Evolutionary conservation across 2,888 invertebrate genomes (phyloP).

Genomic region (Leptogaster cylindrica): DNA sequence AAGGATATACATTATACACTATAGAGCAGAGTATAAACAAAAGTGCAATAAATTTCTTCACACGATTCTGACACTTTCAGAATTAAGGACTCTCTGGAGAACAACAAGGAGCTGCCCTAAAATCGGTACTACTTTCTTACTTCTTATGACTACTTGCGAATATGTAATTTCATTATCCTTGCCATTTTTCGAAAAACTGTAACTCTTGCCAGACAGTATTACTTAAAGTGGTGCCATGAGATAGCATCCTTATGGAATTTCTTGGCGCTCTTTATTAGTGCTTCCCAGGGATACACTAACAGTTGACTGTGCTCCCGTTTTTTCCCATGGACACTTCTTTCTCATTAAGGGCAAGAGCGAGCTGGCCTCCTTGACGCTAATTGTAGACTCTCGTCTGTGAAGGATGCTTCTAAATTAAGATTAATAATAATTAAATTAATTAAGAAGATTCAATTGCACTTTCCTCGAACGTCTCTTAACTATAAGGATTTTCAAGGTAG

Average conservation of each 20-base stretch:
- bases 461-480: not conserved
- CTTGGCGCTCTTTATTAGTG: not conserved
- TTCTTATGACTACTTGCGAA: not conserved
- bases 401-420: not conserved
- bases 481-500: not conserved
- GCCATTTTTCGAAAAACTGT: not conserved
- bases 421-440: constrained; percentile 9
- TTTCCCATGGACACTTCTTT: too few species aligned
- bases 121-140: not conserved
- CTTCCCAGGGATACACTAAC: not conserved
- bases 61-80: not conserved
- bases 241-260: not conserved
- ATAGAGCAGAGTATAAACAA: not conserved
- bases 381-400: not conserved
- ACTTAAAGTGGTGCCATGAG: not conserved
- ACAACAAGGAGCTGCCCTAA: not conserved
- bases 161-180: constrained; percentile 6
- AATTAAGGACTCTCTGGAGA: not conserved
- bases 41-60: constrained; percentile 1
- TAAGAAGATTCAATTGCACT: not conserved
- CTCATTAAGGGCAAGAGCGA: not conserved
- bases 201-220: constrained; percentile 1
- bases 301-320: not conserved
- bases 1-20: too few species aligned
- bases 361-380: not conserved